A percentile compares a stretch with the other conserved stretches of the same genome.
These are phyloP conservation scores for Dasypogon diadema DNA, from an alignment of 2,888 invertebrate genomes.

Conservation along the genomic window DNA sequence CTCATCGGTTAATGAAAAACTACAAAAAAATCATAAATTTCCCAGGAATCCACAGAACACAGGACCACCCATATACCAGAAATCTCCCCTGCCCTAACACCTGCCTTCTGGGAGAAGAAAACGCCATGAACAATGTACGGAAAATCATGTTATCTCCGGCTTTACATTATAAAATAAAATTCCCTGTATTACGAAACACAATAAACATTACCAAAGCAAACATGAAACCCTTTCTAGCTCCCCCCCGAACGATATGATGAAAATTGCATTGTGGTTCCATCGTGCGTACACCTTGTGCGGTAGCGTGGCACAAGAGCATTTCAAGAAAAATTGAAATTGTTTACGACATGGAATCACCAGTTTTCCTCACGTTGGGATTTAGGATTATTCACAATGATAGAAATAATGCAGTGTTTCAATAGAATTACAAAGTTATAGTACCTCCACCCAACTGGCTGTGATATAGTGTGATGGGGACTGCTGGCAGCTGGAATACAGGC, in stretches of 20 bases:
- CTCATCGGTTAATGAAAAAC: too few relatives aligned
- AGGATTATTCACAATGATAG: conserved; percentile 8
- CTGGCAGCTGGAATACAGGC: background rate
- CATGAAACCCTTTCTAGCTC: background rate
- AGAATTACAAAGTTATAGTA: background rate
- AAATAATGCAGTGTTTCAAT: conserved; percentile 22
- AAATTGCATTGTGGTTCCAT: conserved; percentile 12
- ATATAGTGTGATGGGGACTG: background rate
- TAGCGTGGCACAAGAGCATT: background rate
- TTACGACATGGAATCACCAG: background rate
- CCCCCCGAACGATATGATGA: conserved; percentile 10
- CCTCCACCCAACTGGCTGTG: background rate
- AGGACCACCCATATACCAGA: too few relatives aligned
- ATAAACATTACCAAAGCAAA: background rate
- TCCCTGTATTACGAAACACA: background rate
- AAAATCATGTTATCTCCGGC: too few relatives aligned
- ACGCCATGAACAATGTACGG: background rate
- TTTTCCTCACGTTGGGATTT: background rate
- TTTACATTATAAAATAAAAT: too few relatives aligned
- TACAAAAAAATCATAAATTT: too few relatives aligned
- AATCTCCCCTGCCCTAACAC: too few relatives aligned
- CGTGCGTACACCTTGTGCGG: conserved; percentile 2
- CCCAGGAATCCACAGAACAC: too few relatives aligned
- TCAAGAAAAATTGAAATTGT: conserved; percentile 28
- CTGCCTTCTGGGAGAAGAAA: too few relatives aligned